Percentiles rank a stretch among this genome's conserved stretches.
phyloP scores from a whole-genome alignment of 2,113 vertebrate genomes.

The Neolamprologus variostigma region DNA sequence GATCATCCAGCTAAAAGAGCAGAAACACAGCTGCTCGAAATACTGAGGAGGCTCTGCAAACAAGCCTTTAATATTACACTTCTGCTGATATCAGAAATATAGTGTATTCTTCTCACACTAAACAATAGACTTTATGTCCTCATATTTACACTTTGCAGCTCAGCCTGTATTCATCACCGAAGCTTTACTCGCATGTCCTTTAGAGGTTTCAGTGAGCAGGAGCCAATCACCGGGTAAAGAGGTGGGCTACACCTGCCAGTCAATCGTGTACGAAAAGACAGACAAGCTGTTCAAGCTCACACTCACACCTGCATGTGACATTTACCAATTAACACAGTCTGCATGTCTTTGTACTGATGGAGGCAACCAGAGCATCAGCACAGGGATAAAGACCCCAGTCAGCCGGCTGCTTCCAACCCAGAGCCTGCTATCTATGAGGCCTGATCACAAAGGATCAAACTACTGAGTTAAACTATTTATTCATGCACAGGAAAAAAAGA shows the following conservation, averaged over 20 bases:
- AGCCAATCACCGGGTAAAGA: neutral
- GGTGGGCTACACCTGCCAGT: neutral
- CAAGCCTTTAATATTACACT: neutral
- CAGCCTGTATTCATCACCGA: neutral
- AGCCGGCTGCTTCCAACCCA: neutral
- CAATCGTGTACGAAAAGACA: neutral
- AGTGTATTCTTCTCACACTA: neutral
- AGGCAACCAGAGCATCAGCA: neutral
- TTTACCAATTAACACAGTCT: neutral
- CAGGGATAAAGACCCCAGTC: neutral
- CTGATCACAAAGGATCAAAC: neutral
- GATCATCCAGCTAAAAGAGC: neutral
- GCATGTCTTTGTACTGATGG: neutral
- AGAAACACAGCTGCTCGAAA: neutral
- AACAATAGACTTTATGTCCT: neutral
- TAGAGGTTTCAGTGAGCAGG: neutral
- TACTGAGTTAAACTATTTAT: neutral
- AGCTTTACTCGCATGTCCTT: neutral
- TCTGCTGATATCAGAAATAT: neutral
- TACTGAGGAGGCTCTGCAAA: neutral
- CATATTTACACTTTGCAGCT: neutral
- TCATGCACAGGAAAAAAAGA: neutral
- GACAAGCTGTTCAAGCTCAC: neutral
- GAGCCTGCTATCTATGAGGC: neutral
- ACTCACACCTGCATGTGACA: neutral